Percentiles rank a stretch among this genome's conserved stretches.
These are phyloP conservation scores for Pituophis catenifer DNA, from an alignment of 2,113 vertebrate genomes.

Conservation along the genomic window DNA sequence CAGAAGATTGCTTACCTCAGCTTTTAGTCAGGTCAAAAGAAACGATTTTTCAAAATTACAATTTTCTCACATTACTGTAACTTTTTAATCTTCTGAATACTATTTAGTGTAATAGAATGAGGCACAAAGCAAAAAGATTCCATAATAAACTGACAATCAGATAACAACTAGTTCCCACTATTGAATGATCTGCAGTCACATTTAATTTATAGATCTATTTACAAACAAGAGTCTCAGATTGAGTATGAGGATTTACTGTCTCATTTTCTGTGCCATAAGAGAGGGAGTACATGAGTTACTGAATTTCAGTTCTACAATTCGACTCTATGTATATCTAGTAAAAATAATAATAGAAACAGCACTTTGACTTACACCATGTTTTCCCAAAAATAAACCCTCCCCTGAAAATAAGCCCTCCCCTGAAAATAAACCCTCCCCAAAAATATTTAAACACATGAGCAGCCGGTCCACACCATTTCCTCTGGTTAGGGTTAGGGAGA, in stretches of 20 bases:
- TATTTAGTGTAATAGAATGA: constrained; percentile 8
- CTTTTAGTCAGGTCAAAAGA: neutral
- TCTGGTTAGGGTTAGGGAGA: too few relatives aligned
- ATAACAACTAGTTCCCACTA: constrained; percentile 42
- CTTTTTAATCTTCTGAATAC: neutral
- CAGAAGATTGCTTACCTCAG: neutral
- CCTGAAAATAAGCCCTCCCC: too few relatives aligned
- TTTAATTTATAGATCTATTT: constrained; percentile 7
- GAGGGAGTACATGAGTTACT: neutral
- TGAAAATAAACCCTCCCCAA: too few relatives aligned
- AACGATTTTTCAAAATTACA: neutral
- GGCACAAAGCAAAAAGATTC: constrained; percentile 48
- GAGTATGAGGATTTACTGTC: constrained; percentile 17
- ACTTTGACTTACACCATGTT: too few relatives aligned
- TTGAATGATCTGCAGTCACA: constrained; percentile 45
- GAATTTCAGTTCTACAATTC: constrained; percentile 6
- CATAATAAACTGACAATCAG: constrained; percentile 49
- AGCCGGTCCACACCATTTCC: too few relatives aligned
- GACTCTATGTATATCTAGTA: constrained; percentile 16
- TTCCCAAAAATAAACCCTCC: too few relatives aligned
- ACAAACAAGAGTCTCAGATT: constrained; percentile 21
- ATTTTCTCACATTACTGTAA: neutral
- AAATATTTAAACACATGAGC: too few relatives aligned
- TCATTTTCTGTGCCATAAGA: neutral
- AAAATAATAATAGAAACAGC: too few relatives aligned